A percentile compares a stretch with the other conserved stretches of the same genome.
Evolutionary conservation across 2,888 invertebrate genomes (phyloP).

Genomic region (Andrena hattorfiana): DNA sequence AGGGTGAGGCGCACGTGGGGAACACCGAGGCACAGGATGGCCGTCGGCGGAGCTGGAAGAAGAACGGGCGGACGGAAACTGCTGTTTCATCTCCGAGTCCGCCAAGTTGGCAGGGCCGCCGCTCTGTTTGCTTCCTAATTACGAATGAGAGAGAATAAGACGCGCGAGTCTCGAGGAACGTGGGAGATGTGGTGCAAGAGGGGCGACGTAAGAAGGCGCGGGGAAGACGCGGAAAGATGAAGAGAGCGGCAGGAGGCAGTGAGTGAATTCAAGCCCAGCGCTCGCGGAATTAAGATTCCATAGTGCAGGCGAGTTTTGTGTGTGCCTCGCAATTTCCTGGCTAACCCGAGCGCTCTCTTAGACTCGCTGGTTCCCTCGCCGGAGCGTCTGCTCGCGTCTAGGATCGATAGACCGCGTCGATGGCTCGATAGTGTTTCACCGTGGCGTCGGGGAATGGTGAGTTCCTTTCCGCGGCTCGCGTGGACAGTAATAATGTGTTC

Average conservation of each 20-base stretch:
- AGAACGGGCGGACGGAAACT: constrained; percentile 75
- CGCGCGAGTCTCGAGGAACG: constrained; percentile 37
- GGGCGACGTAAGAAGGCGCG: constrained; percentile 24
- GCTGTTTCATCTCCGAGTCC: constrained; percentile 80
- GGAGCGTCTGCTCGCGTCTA: neutral
- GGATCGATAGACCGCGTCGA: constrained; percentile 18
- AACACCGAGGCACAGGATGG: constrained; percentile 12
- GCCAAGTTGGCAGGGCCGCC: constrained; percentile 81
- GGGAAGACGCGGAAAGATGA: constrained; percentile 25
- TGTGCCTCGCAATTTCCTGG: constrained; percentile 80
- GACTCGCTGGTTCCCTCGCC: neutral
- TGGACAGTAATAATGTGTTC: constrained; percentile 9
- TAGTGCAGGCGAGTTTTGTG: constrained; percentile 76
- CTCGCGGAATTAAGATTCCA: constrained; percentile 79
- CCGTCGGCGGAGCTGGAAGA: constrained; percentile 51
- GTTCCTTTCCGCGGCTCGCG: neutral
- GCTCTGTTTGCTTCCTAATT: constrained; percentile 82
- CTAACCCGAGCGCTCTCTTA: constrained; percentile 69
- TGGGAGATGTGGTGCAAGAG: constrained; percentile 31
- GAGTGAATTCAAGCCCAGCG: constrained; percentile 68
- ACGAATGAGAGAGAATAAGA: constrained; percentile 75
- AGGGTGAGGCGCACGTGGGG: constrained; percentile 1
- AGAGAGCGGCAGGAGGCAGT: constrained; percentile 47
- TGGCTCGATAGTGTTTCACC: neutral
- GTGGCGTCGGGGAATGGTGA: neutral